Base-by-base conservation (phyloP, 2,888 invertebrate species). In the Tachina fera region DNA sequence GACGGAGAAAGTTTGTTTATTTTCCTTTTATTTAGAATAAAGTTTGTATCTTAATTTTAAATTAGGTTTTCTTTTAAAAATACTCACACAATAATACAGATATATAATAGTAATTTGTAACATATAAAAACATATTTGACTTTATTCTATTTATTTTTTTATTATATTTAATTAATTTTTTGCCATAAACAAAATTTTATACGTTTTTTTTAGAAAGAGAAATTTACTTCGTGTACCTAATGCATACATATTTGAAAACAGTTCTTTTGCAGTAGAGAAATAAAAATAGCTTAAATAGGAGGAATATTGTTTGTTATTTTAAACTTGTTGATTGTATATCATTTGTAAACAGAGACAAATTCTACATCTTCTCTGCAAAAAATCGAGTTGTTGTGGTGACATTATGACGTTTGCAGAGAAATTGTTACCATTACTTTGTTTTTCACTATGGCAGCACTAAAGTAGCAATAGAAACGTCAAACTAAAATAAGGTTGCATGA, bases 61-160 rank as follows among this genome's bases (percentile, higher is more conserved):
- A 63, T 45, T 86, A 86, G 45, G 22, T 45, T 65, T 56, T 53
- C 51, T 72, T 83, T 56, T 61, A 63, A 83, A 83, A 79, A 79
- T 83, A 79, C 75, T 86, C 79, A 83, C 86, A 86, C 83, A 86
- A 79, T 83, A 80, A 86, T 86, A 83, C 83, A 80, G 79, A 86
- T 79, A 83, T 72, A 75, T 79, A 77, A 77, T 84, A 80, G 70
- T 79, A 79, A 83, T 72, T 83, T 83, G 75, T 83, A 83, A 86
- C 85, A 86, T 76, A 76, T 80, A 72, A 83, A 86, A 83, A 86
- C 63, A 60, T 81, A 70, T 56, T 81, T 51, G 53, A 14, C 72
- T 71, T 75, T 67, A 10, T 74, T 63, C 45, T 72, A n/a, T 56
- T 82, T 67, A 22, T 2, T 31, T 31, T 31, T 31, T 31, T 31